A percentile compares a stretch with the other conserved stretches of the same genome.
phyloP scores from a whole-genome alignment of 2,888 invertebrate genomes.

The Tridacna crocea region DNA sequence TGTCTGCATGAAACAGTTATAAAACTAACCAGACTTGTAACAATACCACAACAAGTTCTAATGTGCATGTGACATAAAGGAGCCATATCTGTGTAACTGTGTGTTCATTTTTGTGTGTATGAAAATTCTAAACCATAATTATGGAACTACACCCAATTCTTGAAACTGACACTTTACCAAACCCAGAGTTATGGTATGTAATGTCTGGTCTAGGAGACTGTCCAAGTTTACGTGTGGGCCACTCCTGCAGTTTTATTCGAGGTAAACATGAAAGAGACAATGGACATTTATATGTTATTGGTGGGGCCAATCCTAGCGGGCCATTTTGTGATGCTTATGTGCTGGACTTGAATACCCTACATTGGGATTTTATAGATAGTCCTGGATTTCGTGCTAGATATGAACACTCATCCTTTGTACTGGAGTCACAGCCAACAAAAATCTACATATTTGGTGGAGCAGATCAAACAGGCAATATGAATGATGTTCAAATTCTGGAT shows the following conservation, averaged over 20 bases:
- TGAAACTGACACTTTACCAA: slow-evolving; percentile 76
- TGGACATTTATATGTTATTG: slow-evolving; percentile 82
- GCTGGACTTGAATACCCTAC: slow-evolving; percentile 79
- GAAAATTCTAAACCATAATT: background rate
- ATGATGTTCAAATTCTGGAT: slow-evolving; percentile 81
- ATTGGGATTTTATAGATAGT: slow-evolving; percentile 80
- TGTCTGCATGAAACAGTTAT: slow-evolving; percentile 11
- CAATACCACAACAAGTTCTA: background rate
- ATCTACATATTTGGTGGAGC: slow-evolving; percentile 83
- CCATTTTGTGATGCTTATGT: slow-evolving; percentile 81
- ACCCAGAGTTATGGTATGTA: slow-evolving; percentile 82
- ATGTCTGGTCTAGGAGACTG: slow-evolving; percentile 80
- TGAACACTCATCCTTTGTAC: slow-evolving; percentile 82
- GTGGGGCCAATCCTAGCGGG: slow-evolving; percentile 84
- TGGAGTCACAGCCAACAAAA: slow-evolving; percentile 70
- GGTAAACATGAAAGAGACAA: slow-evolving; percentile 69
- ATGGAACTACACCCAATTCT: slow-evolving; percentile 83
- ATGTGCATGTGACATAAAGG: slow-evolving; percentile 12
- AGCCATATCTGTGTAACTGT: slow-evolving; percentile 3
- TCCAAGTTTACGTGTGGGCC: slow-evolving; percentile 83
- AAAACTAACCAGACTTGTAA: background rate
- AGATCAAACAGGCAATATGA: slow-evolving; percentile 81
- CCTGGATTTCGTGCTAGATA: slow-evolving; percentile 81
- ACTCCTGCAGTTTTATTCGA: slow-evolving; percentile 78
- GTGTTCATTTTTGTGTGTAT: slow-evolving; percentile 4